Base-by-base conservation (phyloP, 2,797 vertebrate species). In the Anguilla pacifica region DNA sequence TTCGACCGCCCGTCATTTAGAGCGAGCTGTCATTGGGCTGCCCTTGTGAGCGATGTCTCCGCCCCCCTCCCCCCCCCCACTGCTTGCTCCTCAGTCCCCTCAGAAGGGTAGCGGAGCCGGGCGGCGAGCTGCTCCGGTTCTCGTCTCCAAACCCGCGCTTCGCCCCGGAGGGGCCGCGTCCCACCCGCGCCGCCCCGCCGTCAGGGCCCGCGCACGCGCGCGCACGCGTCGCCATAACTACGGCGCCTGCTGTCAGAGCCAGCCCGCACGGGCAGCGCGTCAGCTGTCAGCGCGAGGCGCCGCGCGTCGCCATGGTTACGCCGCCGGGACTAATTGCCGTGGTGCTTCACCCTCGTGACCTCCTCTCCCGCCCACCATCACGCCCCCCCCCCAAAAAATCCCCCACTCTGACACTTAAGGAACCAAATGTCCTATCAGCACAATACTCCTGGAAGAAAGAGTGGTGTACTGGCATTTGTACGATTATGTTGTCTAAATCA, bases 11-110 rank as follows among this genome's bases (percentile, higher is more conserved):
- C 92, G 91, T 92, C 79, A 92, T 93, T 84, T 93, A 91, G 92
- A 92, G 89, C 91, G 89, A 92, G 89, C 85, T n/a, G 92, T 92
- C 90, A 92, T 94, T 93, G 92, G 88, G 46, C 53, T 88, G 94
- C 94, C 95, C 94, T 95, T 95, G 92, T 88, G 87, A 84, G 57
- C 81, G 91, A 92, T 91, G 6, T 92, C 90, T 93, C 92, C 89
- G 92, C 91, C 13, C 64, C n/a, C 3, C n/a, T 1, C 39, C 74
- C 89, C 93, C 91, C 89, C 89, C 70, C 83, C 55, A 72, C 84
- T 64, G 85, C 61, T 59, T 87, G 84, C 57, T 89, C 55, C 83
- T 89, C 86, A 87, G 90, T 83, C 88, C 88, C 72, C n/a, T 86
- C 31, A 82, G 74, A 53, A 86, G 22, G 46, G 6, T 28, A 31